Base-by-base conservation (phyloP, 2,888 invertebrate species). In the Griposia aprilina region DNA sequence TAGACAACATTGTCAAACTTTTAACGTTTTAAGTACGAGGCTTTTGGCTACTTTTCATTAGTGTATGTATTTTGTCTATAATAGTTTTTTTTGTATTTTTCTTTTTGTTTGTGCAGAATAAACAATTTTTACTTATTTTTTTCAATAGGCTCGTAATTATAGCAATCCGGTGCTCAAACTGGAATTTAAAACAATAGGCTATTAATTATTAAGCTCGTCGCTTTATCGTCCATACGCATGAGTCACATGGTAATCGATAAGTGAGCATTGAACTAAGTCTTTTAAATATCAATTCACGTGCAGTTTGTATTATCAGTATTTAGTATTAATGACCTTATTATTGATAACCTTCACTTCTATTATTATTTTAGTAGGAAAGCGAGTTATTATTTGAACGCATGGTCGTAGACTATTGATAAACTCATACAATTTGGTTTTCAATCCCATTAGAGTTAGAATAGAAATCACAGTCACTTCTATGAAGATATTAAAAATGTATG, bases 211-310 rank as follows among this genome's bases (percentile, higher is more conserved):
- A 50, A 48, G 48, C 20, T 20, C 23, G 3, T 45, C 45, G 45
- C 45, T 10, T 5, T 45, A 57, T 45, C 11, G 0, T 17, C 30
- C 20, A 26, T 45, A 67, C 23, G 3, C n/a, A 55, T 23, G 48
- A 36, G 8, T 50, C 65, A 52, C 41, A 45, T 10, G 10, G 10
- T n/a, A 62, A 20, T 60, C 7, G 70, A 77, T 82, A 78, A 73
- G 36, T 59, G 74, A 77, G 3, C 78, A 75, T 73, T 86, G 74
- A 86, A 78, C 75, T 63, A 36, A 26, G 5, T 23, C 50, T 45
- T 57, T 26, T n/a, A n/a, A n/a, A 50, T 73, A 68, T 66, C 72
- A 55, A 60, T 67, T 48, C 71, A 66, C 57, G 60, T 66, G 78
- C 41, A 48, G 23, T 57, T 20, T 15, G 17, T 20, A 1, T 67